phyloP scores from a whole-genome alignment of 2,888 invertebrate genomes.

The Netelia melanura region DNA sequence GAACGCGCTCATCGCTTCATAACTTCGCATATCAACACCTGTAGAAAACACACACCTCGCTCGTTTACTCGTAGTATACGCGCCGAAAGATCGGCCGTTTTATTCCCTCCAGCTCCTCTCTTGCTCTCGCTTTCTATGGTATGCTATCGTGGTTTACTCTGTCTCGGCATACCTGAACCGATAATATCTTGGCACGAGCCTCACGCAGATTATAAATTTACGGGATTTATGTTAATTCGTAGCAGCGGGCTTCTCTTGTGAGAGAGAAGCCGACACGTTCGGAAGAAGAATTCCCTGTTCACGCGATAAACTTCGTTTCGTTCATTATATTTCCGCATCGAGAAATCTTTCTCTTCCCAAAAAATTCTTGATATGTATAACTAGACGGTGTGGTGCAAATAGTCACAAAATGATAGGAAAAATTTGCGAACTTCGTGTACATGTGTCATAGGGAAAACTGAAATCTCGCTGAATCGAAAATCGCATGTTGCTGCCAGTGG shows the following conservation, averaged over 20 bases:
- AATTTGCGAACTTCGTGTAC: too few relatives aligned
- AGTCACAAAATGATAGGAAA: too few relatives aligned
- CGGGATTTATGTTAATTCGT: slow-evolving; percentile 82
- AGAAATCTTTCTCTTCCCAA: background rate
- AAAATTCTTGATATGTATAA: background rate
- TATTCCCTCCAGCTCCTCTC: slow-evolving; percentile 23
- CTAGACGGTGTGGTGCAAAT: too few relatives aligned
- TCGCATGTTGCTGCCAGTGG: too few relatives aligned
- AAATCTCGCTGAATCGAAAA: too few relatives aligned
- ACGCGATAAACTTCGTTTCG: slow-evolving; percentile 13
- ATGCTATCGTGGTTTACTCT: slow-evolving; percentile 60
- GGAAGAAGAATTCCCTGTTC: slow-evolving; percentile 24
- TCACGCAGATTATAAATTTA: slow-evolving; percentile 80
- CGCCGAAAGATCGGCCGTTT: slow-evolving; percentile 64
- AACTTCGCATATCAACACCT: slow-evolving; percentile 80
- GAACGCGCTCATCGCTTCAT: slow-evolving; percentile 76
- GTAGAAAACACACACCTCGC: slow-evolving; percentile 63
- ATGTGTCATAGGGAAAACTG: too few relatives aligned
- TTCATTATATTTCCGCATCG: slow-evolving; percentile 1
- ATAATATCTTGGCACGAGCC: slow-evolving; percentile 78
- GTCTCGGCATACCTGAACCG: slow-evolving; percentile 67
- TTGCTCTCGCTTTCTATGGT: slow-evolving; percentile 15
- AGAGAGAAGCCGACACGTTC: slow-evolving; percentile 61
- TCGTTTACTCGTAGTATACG: slow-evolving; percentile 65
- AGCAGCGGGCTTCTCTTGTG: slow-evolving; percentile 74